A percentile compares a stretch with the other conserved stretches of the same genome.
These are phyloP conservation scores for Vombatus ursinus DNA, from an alignment of 2,113 vertebrate species.

Conservation along the genomic window DNA sequence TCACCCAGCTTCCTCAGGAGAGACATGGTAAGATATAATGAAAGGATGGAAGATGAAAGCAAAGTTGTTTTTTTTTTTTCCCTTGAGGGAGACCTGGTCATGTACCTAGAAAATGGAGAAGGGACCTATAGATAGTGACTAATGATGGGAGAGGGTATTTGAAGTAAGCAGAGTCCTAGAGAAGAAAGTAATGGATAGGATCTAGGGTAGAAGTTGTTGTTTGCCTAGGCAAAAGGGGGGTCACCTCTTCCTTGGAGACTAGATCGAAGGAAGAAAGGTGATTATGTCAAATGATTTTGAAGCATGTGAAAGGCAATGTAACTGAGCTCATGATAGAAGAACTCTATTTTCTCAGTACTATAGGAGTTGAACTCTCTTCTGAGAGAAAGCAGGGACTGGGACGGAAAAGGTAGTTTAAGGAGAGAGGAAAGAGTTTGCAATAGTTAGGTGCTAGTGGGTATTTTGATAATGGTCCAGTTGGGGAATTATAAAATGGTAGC, in stretches of 20 bases:
- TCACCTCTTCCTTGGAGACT: not conserved
- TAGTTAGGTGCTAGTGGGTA: not conserved
- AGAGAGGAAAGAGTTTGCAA: not conserved
- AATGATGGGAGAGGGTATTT: not conserved
- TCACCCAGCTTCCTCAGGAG: not conserved
- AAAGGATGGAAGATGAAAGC: not conserved
- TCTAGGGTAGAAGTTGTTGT: not conserved
- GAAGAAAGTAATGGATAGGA: not conserved
- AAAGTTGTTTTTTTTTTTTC: not conserved
- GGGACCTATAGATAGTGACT: not conserved
- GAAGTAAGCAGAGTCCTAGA: not conserved
- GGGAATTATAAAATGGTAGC: not conserved
- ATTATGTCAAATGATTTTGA: not conserved
- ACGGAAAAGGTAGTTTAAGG: not conserved
- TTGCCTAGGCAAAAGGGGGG: not conserved
- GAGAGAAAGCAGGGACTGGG: not conserved
- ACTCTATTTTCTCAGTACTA: not conserved
- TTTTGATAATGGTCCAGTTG: not conserved
- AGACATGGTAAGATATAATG: not conserved
- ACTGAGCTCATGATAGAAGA: not conserved
- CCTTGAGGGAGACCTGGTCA: not conserved
- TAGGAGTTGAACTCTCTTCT: not conserved
- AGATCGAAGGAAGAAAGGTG: not conserved
- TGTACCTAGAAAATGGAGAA: not conserved
- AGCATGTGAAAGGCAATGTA: not conserved